Percentiles rank a stretch among this genome's conserved stretches.
Evolutionary conservation across 2,797 vertebrate genomes (phyloP).

Genomic region (Argyrosomus regius): DNA sequence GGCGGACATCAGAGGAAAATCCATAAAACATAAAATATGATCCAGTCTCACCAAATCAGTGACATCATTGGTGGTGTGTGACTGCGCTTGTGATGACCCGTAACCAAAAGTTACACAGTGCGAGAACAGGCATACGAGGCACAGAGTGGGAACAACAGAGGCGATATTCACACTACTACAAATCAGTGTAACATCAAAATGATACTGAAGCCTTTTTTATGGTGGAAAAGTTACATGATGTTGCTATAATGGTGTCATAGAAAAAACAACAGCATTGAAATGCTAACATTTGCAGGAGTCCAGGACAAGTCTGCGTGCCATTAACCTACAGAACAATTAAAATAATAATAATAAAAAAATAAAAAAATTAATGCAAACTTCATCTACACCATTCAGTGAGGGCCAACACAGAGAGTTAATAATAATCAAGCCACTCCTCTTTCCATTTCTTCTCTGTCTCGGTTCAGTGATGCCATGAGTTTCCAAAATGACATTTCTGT

Average conservation of each 20-base stretch:
- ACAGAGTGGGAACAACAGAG: no score
- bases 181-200: no score
- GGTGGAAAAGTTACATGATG: no score
- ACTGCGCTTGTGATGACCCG: no score
- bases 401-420: not conserved
- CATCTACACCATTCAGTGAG: not conserved
- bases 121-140: no score
- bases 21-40: no score
- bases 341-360: not conserved
- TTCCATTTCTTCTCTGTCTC: not conserved
- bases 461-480: not conserved
- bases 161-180: no score
- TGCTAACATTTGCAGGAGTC: constrained; percentile 7
- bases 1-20: no score
- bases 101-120: no score
- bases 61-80: no score
- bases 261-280: constrained; percentile 17
- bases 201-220: no score
- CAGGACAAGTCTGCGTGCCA: not conserved
- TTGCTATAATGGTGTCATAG: not conserved
- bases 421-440: constrained; percentile 4
- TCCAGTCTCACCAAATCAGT: no score
- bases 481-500: constrained; percentile 30
- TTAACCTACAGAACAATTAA: constrained; percentile 13
- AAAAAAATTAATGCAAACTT: not conserved